These are phyloP conservation scores for Psilopogon haemacephalus DNA, from an alignment of 2,113 vertebrate species.

Conservation along the genomic window DNA sequence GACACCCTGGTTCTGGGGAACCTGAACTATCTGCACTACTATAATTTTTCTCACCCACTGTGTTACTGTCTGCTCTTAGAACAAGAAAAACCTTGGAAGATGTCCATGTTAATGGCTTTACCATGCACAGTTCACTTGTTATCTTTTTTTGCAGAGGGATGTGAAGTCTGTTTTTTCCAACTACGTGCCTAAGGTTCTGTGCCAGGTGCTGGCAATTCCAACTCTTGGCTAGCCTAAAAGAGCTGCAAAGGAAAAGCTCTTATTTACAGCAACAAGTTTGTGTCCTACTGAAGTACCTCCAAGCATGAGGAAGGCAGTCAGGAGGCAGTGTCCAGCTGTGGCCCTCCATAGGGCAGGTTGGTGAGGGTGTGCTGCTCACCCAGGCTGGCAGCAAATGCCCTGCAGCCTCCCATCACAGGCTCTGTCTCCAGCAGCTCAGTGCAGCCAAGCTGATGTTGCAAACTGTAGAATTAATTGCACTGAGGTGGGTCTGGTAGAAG, in stretches of 20 bases:
- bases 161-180: background rate
- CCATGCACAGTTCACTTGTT: too few relatives aligned
- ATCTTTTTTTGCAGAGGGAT: background rate
- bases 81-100: background rate
- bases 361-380: background rate
- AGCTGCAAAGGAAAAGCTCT: background rate
- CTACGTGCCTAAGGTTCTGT: background rate
- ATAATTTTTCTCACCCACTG: background rate
- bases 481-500: background rate
- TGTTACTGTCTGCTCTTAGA: background rate
- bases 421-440: background rate
- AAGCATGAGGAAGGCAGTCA: background rate
- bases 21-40: accelerated
- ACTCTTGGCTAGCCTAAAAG: background rate
- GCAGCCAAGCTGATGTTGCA: accelerated
- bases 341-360: background rate
- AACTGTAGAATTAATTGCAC: background rate
- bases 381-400: accelerated
- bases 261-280: background rate
- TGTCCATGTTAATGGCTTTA: accelerated
- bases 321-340: background rate
- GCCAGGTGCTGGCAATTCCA: background rate
- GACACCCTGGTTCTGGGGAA: background rate
- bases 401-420: background rate
- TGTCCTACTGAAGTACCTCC: background rate